These are phyloP conservation scores for Drosophila anomalata DNA, from an alignment of 2,888 invertebrate species.

Conservation along the genomic window DNA sequence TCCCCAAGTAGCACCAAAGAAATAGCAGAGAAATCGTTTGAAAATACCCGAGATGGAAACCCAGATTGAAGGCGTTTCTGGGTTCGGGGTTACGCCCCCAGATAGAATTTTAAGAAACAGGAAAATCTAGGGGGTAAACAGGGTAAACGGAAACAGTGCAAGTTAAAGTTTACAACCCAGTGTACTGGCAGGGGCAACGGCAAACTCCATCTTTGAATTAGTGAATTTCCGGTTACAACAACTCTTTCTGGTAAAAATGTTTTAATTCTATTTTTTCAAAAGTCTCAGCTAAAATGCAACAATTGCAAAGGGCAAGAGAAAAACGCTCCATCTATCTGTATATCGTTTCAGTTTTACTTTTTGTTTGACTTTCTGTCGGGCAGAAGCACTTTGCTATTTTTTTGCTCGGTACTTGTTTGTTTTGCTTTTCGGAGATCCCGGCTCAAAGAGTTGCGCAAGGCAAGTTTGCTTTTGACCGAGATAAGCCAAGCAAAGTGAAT, in stretches of 20 bases:
- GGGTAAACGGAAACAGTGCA: constrained; percentile 59
- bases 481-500: constrained; percentile 30
- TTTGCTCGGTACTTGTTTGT: neutral
- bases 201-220: constrained; percentile 67
- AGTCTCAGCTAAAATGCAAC: constrained; percentile 37
- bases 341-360: constrained; percentile 24
- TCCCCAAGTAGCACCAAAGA: constrained; percentile 41
- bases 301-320: constrained; percentile 39
- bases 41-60: constrained; percentile 4
- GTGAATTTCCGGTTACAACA: constrained; percentile 68
- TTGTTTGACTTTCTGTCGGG: constrained; percentile 3
- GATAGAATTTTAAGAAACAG: constrained; percentile 9
- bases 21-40: constrained; percentile 40
- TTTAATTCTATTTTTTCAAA: constrained; percentile 57
- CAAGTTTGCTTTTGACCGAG: constrained; percentile 30
- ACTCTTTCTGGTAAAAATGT: constrained; percentile 49
- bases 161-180: constrained; percentile 62
- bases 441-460: constrained; percentile 3
- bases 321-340: constrained; percentile 16
- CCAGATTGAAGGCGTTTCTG: neutral
- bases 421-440: constrained; percentile 4
- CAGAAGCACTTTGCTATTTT: constrained; percentile 6
- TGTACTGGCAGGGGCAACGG: constrained; percentile 6
- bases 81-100: neutral
- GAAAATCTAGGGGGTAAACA: constrained; percentile 8